Conservation (phyloP, 2,888 invertebrate species). For the Lithophane socia region DNA sequence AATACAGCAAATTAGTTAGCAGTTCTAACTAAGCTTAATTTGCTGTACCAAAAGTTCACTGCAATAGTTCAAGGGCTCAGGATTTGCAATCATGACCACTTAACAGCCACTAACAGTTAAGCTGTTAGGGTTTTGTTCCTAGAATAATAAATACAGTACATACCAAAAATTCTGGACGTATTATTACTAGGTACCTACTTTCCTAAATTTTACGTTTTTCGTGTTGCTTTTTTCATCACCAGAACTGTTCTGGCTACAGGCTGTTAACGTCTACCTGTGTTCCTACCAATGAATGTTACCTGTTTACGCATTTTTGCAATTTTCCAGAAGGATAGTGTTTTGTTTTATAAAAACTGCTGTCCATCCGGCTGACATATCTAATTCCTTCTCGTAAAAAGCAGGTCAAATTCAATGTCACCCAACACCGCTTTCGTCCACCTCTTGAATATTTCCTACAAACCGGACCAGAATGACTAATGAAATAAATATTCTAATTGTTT, state of each 20-base stretch:
- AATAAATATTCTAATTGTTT: conserved; percentile 67
- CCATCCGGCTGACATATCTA: not conserved
- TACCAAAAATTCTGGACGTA: not conserved
- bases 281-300: not conserved
- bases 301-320: not conserved
- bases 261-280: not conserved
- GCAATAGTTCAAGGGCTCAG: conserved; percentile 42
- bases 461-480: conserved; percentile 54
- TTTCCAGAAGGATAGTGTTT: not conserved
- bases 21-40: conserved; percentile 46
- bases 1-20: not conserved
- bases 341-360: not conserved
- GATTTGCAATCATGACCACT: conserved; percentile 52
- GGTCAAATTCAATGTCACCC: conserved; percentile 2
- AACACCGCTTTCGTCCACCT: conserved; percentile 20
- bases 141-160: not conserved
- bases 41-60: conserved; percentile 24
- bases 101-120: conserved; percentile 32
- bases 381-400: not conserved
- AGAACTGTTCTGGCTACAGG: too few species aligned
- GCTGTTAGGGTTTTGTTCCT: conserved; percentile 15
- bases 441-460: conserved; percentile 38
- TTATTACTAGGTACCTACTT: not conserved
- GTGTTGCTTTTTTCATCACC: not conserved
- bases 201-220: not conserved